A percentile compares a stretch with the other conserved stretches of the same genome.
phyloP scores from a whole-genome alignment of 2,797 vertebrate genomes.

The Hylomyscus alleni region DNA sequence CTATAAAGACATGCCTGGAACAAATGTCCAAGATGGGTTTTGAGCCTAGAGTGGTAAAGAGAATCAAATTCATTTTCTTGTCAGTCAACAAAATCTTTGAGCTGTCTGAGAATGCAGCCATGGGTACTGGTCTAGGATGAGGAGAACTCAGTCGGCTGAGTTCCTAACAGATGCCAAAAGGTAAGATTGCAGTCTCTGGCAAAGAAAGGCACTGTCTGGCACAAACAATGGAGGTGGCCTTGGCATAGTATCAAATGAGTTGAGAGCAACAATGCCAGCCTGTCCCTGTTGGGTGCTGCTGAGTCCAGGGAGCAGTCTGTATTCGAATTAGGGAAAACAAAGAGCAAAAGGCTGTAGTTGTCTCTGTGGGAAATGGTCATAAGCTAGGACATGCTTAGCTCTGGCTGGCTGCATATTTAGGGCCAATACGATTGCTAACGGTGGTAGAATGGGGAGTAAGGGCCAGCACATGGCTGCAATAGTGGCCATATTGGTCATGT shows the following conservation, averaged over 20 bases:
- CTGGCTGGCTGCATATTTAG: neutral
- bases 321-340: slow-evolving; percentile 54
- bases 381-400: neutral
- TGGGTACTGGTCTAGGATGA: neutral
- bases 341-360: slow-evolving; percentile 9
- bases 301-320: slow-evolving; percentile 61
- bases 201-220: slow-evolving; percentile 40
- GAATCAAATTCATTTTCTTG: neutral
- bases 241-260: slow-evolving; percentile 26
- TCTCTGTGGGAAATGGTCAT: neutral
- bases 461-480: neutral
- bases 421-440: neutral
- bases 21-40: neutral
- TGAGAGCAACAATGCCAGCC: slow-evolving; percentile 19
- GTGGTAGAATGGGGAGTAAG: neutral
- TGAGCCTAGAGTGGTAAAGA: neutral
- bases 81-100: neutral
- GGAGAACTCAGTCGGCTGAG: neutral
- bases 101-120: neutral
- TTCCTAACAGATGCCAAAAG: neutral
- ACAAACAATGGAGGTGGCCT: neutral
- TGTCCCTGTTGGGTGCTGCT: neutral
- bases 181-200: slow-evolving; percentile 43
- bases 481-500: neutral
- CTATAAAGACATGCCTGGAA: neutral